These are phyloP conservation scores for Acronicta leporina DNA, from an alignment of 2,888 invertebrate genomes.

Conservation along the genomic window DNA sequence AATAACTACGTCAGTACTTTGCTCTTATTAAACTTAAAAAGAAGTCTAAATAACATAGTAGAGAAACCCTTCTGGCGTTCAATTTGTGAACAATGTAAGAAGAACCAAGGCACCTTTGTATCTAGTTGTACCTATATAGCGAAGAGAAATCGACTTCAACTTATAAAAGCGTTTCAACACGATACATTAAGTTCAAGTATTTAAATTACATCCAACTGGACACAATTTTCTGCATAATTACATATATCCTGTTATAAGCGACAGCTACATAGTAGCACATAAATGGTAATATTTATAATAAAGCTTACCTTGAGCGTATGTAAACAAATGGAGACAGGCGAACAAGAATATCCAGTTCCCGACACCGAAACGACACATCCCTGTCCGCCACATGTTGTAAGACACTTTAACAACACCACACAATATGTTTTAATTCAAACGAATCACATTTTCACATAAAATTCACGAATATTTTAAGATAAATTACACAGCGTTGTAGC, in stretches of 20 bases:
- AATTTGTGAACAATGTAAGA: constrained; percentile 28
- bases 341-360: constrained; percentile 87
- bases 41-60: constrained; percentile 14
- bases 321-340: constrained; percentile 85
- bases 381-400: constrained; percentile 85
- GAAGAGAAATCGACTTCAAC: constrained; percentile 45
- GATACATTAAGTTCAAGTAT: constrained; percentile 12
- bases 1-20: too few relatives aligned
- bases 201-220: constrained; percentile 33
- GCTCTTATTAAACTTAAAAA: background rate
- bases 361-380: constrained; percentile 81
- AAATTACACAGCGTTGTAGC: constrained; percentile 62
- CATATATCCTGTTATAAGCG: constrained; percentile 40
- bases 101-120: background rate
- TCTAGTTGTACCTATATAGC: constrained; percentile 20
- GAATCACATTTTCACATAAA: constrained; percentile 87
- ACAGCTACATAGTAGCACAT: constrained; percentile 68
- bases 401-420: constrained; percentile 78
- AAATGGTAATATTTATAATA: constrained; percentile 81
- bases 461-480: constrained; percentile 71
- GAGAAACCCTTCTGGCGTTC: constrained; percentile 31
- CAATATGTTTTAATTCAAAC: constrained; percentile 85
- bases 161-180: constrained; percentile 11
- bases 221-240: constrained; percentile 48
- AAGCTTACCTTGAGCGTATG: constrained; percentile 87